phyloP scores from a whole-genome alignment of 2,888 invertebrate genomes.

The Aphodius granarius region DNA sequence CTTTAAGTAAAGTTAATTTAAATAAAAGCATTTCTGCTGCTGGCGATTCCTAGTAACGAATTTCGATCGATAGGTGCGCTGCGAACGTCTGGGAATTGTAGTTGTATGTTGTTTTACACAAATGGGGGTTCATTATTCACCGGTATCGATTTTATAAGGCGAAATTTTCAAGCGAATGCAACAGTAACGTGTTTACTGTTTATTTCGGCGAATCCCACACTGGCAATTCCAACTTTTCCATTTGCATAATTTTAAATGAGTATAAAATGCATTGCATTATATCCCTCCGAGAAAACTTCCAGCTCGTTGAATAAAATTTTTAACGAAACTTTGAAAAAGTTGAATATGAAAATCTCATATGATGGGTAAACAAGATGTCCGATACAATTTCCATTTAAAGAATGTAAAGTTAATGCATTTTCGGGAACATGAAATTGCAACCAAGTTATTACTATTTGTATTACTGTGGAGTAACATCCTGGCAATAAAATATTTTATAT shows the following conservation, averaged over 20 bases:
- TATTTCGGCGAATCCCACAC: not conserved
- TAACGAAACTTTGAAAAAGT: too few relatives aligned
- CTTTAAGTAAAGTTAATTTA: too few relatives aligned
- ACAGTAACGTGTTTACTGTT: not conserved
- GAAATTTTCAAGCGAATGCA: not conserved
- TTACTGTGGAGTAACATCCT: too few relatives aligned
- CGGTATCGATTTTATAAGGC: not conserved
- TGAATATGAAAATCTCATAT: too few relatives aligned
- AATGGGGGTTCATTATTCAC: not conserved
- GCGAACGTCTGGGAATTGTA: not conserved
- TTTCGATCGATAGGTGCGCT: not conserved
- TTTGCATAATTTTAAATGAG: not conserved
- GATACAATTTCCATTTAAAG: not conserved
- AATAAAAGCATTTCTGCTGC: too few relatives aligned
- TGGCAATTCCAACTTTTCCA: not conserved
- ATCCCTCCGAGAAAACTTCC: not conserved
- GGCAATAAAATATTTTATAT: not conserved
- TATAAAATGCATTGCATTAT: not conserved
- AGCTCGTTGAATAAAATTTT: too few relatives aligned
- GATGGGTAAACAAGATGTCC: not conserved
- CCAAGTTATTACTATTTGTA: not conserved
- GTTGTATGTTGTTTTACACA: not conserved
- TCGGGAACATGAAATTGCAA: not conserved
- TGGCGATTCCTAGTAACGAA: too few relatives aligned
- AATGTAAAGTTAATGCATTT: not conserved